These are phyloP conservation scores for Burhinus oedicnemus DNA, from an alignment of 2,113 vertebrate species.

Conservation along the genomic window DNA sequence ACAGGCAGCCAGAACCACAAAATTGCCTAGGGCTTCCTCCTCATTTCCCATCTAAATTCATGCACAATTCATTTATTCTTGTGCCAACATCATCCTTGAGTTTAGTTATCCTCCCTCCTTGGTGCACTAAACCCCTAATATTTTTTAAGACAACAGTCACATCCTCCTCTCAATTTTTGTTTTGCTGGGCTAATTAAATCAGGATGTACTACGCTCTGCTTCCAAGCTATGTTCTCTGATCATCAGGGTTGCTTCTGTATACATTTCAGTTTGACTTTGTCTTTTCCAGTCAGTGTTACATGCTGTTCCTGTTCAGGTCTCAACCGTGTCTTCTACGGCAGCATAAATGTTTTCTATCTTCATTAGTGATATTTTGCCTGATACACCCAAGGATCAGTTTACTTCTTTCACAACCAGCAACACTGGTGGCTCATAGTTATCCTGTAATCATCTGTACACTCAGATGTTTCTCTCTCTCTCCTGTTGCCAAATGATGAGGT, in stretches of 20 bases:
- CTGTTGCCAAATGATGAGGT: conserved; percentile 15
- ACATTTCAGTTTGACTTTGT: background rate
- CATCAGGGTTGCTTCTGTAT: background rate
- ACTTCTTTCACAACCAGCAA: conserved; percentile 10
- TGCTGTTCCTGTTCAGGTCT: background rate
- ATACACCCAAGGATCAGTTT: conserved; percentile 19
- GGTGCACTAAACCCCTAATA: background rate
- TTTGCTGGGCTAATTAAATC: background rate
- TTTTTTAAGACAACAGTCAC: background rate
- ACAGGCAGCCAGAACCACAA: background rate
- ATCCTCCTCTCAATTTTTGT: background rate
- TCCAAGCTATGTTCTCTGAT: background rate
- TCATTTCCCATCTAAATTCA: background rate
- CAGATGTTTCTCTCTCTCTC: background rate
- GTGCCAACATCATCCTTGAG: background rate
- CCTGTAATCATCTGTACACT: background rate
- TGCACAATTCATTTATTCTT: background rate
- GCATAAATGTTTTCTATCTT: background rate
- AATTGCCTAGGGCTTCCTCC: background rate
- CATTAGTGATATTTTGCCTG: background rate
- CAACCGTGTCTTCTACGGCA: background rate
- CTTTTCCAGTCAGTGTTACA: background rate
- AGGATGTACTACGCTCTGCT: background rate
- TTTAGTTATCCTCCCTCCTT: background rate
- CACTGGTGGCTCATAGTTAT: background rate